A percentile compares a stretch with the other conserved stretches of the same genome.
Conservation (phyloP, 1,140 invertebrate genomes). For the Ceratitis capitata region DNA sequence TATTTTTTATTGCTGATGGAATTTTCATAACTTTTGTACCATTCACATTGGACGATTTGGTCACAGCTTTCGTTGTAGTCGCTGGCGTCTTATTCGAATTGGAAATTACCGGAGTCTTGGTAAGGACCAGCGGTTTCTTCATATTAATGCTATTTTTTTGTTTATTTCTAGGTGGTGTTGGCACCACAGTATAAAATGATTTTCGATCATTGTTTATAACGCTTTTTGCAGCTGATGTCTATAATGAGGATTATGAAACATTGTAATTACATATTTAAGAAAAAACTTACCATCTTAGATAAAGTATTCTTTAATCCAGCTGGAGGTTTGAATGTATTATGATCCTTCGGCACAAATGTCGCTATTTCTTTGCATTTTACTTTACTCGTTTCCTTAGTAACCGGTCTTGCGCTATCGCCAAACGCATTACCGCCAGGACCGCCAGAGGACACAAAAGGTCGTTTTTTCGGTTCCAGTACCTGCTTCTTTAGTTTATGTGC, state of each 20-base stretch:
- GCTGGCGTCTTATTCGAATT: neutral
- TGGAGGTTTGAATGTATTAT: conserved; percentile 38
- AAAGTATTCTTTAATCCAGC: conserved; percentile 20
- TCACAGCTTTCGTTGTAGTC: neutral
- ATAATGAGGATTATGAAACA: neutral
- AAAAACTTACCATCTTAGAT: neutral
- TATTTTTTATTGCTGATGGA: neutral
- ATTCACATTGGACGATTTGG: too few relatives aligned
- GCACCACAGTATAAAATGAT: conserved; percentile 40
- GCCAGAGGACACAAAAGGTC: conserved; percentile 22
- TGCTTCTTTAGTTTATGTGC: conserved; percentile 27
- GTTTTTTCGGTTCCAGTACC: neutral
- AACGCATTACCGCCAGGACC: neutral
- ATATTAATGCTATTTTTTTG: neutral
- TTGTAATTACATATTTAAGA: neutral
- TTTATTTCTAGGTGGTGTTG: conserved; percentile 42
- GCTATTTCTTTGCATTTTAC: neutral
- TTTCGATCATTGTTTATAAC: neutral
- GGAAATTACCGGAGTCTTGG: neutral
- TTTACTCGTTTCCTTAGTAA: neutral
- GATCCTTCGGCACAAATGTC: conserved; percentile 39
- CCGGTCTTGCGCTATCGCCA: neutral
- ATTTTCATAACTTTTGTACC: too few relatives aligned
- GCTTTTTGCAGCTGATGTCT: neutral
- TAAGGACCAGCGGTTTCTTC: neutral